A percentile compares a stretch with the other conserved stretches of the same genome.
These are phyloP conservation scores for Agriopis leucophaearia DNA, from an alignment of 2,888 invertebrate species.

Conservation along the genomic window DNA sequence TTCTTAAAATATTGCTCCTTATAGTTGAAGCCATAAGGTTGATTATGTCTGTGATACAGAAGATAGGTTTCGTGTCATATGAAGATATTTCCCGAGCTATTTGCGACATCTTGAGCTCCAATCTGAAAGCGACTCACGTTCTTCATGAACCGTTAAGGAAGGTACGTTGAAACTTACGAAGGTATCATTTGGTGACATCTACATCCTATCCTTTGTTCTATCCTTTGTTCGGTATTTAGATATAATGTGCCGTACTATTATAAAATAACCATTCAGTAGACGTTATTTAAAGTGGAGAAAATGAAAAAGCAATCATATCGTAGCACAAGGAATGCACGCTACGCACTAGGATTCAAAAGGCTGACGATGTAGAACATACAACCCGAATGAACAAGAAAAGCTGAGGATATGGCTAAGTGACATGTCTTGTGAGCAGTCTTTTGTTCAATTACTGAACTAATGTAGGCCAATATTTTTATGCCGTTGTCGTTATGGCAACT, in stretches of 20 bases:
- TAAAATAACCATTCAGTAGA: too few species aligned
- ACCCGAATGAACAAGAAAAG: not conserved
- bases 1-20: conserved; percentile 20
- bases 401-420: not conserved
- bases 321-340: too few species aligned
- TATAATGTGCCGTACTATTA: not conserved
- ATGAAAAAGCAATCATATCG: too few species aligned
- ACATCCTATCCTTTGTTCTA: too few species aligned
- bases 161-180: conserved; percentile 9
- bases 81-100: conserved; percentile 21
- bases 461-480: not conserved
- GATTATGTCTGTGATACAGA: not conserved
- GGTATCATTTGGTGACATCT: conserved; percentile 8
- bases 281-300: too few species aligned
- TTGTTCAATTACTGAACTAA: not conserved
- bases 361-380: not conserved
- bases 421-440: not conserved
- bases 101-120: conserved; percentile 30
- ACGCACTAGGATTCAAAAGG: too few species aligned
- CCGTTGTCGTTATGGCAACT: too few species aligned
- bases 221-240: not conserved
- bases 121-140: conserved; percentile 35
- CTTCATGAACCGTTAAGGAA: conserved; percentile 18
- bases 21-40: conserved; percentile 7
- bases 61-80: conserved; percentile 18